A percentile compares a stretch with the other conserved stretches of the same genome.
Evolutionary conservation across 2,888 invertebrate genomes (phyloP).

Genomic region (Lamproptera curius): DNA sequence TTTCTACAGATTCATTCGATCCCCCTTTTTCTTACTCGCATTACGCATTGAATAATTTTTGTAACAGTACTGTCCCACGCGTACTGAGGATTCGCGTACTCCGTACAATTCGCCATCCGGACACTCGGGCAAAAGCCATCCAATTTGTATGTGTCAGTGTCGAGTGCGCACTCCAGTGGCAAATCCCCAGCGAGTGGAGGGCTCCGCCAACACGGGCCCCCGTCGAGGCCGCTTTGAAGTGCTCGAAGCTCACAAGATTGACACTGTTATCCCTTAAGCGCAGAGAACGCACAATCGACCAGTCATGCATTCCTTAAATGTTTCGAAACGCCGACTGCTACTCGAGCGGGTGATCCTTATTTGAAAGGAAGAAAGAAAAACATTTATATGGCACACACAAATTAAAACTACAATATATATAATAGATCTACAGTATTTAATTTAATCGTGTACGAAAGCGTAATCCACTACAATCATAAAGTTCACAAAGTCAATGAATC

Average conservation of each 20-base stretch:
- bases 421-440: too few species aligned
- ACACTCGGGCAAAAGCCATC: slow-evolving; percentile 17
- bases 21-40: too few species aligned
- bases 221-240: slow-evolving; percentile 13
- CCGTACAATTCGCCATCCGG: slow-evolving; percentile 15
- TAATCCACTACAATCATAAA: too few species aligned
- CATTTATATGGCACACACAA: too few species aligned
- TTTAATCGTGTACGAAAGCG: too few species aligned
- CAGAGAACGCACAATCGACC: slow-evolving; percentile 3
- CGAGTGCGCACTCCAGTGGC: slow-evolving; percentile 16
- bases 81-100: too few species aligned
- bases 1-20: too few species aligned
- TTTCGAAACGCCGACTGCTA: neutral
- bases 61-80: too few species aligned
- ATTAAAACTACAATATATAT: too few species aligned
- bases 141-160: slow-evolving; percentile 20
- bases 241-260: slow-evolving; percentile 21
- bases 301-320: slow-evolving; percentile 12
- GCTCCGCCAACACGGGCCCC: slow-evolving; percentile 18
- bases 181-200: slow-evolving; percentile 16
- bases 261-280: slow-evolving; percentile 17
- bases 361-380: too few species aligned
- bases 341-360: neutral
- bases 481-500: too few species aligned
- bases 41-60: too few species aligned